These are phyloP conservation scores for Acanthacorydalis orientalis DNA, from an alignment of 2,888 invertebrate species.

Conservation along the genomic window DNA sequence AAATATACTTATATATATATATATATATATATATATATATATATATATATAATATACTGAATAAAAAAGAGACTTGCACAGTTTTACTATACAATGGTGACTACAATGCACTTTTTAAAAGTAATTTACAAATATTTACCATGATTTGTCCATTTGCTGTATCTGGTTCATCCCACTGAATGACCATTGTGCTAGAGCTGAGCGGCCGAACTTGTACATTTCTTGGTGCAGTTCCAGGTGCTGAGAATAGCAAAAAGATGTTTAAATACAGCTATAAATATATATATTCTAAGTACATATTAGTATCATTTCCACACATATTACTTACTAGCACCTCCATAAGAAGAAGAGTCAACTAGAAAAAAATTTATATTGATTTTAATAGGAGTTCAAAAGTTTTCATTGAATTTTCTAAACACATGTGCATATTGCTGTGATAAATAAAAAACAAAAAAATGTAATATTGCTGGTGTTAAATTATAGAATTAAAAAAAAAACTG, in stretches of 20 bases:
- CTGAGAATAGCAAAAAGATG: constrained; percentile 30
- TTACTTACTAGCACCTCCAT: constrained; percentile 43
- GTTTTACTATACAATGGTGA: no score
- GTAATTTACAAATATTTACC: constrained; percentile 37
- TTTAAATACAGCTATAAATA: constrained; percentile 10
- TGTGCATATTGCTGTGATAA: background rate
- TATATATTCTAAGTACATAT: background rate
- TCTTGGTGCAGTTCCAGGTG: constrained; percentile 88
- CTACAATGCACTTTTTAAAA: no score
- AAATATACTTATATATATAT: no score
- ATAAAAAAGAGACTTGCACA: no score
- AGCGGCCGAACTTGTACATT: constrained; percentile 88
- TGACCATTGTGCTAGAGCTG: constrained; percentile 90
- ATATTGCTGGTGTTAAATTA: background rate
- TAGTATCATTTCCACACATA: background rate
- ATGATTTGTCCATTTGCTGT: constrained; percentile 95
- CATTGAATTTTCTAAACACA: background rate
- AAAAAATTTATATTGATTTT: constrained; percentile 12
- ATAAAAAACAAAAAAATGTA: background rate
- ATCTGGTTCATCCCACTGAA: constrained; percentile 97
- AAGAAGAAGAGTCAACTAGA: constrained; percentile 24
- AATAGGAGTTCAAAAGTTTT: background rate
- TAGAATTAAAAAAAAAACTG: background rate
- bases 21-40: no score
- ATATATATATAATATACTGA: no score